Evolutionary conservation across 2,113 vertebrate species (phyloP), one percentile per base, ranked within the genome.

Genomic region (Festucalex cinctus): DNA sequence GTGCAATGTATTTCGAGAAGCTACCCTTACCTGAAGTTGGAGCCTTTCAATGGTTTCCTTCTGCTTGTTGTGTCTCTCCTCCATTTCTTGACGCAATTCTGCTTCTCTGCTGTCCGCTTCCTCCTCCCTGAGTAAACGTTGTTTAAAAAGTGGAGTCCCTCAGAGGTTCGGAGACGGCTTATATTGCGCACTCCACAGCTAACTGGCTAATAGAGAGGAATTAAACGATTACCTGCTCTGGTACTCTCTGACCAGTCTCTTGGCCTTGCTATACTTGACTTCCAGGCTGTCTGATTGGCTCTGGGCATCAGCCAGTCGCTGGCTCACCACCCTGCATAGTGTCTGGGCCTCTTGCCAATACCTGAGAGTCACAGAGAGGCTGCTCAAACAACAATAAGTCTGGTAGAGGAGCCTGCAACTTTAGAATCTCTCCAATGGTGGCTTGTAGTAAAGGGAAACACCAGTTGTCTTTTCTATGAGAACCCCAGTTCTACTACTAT

Each of bases 281-380:
- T 97, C 94, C 83, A 97, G 83, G 59, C 86, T 90, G 76, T 95
- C 94, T 16, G 92, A 92, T 70, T 95, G 95, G 71, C 91, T 91
- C 89, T 96, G 95, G 66, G 94, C 93, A 85, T 96, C 94, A 49
- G 93, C 92, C 71, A 95, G 85, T 80, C 92, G 91, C 69, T 97
- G 94, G 73, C 93, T 95, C 76, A 95, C 92, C 20, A 94, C 92
- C 86, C 94, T 93, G 83, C 95, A 95, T 68, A 97, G 88, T 26
- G 89, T 92, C 85, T 97, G 95, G 79, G 95, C 93, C 78, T 97
- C 95, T 69, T 95, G 91, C 95, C 95, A 97, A 69, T 95, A 94
- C 77, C 89, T 90, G 70, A 71, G 44, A 37, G 63, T 68, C 3
- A 81, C 5, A 74, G 53, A n/a, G n/a, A 51, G 60, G 60, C 5